Percentiles rank a stretch among this genome's conserved stretches.
Conservation (phyloP, 2,888 invertebrate species). For the Ophion costatus region DNA sequence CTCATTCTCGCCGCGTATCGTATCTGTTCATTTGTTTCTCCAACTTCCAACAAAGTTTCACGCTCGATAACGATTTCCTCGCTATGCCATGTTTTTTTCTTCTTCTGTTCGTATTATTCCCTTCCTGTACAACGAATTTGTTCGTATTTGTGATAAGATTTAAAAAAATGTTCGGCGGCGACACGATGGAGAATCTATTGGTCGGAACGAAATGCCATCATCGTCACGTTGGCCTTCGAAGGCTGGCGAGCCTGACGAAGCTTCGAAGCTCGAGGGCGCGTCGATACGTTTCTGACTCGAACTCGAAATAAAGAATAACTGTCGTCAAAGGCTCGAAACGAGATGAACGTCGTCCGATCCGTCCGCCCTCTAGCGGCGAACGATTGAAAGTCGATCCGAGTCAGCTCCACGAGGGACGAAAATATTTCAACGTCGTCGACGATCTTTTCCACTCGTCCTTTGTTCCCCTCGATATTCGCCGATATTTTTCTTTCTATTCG, state of each 20-base stretch:
- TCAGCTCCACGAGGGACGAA: neutral
- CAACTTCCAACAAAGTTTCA: neutral
- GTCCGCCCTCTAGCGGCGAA: too few species aligned
- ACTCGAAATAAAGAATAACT: too few species aligned
- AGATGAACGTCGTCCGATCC: too few species aligned
- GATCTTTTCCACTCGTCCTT: neutral
- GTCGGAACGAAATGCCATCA: neutral
- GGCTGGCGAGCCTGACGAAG: too few species aligned
- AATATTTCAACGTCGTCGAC: neutral
- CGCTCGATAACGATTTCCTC: neutral
- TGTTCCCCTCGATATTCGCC: neutral
- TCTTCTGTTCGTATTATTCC: neutral
- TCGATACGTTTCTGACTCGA: too few species aligned
- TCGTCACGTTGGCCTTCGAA: too few species aligned
- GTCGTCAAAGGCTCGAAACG: too few species aligned
- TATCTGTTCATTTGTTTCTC: neutral
- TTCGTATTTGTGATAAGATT: neutral
- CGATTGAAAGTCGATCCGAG: too few species aligned
- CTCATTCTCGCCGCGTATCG: neutral
- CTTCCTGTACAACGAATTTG: conserved; percentile 16
- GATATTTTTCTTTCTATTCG: neutral
- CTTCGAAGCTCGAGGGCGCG: too few species aligned
- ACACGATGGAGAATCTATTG: neutral
- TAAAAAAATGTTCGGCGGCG: conserved; percentile 5
- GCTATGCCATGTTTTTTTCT: neutral